A percentile compares a stretch with the other conserved stretches of the same genome.
These are phyloP conservation scores for Aphidius colemani DNA, from an alignment of 2,888 invertebrate genomes.

Conservation along the genomic window DNA sequence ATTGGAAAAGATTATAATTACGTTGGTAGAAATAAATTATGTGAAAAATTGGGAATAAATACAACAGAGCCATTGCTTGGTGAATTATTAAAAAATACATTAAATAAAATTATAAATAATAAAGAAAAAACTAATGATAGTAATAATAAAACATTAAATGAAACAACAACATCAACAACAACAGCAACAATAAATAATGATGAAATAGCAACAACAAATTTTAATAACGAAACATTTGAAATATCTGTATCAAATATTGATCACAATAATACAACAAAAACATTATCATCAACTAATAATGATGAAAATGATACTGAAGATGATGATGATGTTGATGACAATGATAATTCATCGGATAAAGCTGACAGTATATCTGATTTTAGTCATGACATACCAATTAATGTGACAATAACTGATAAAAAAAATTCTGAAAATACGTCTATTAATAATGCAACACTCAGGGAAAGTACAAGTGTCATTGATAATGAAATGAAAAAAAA, in stretches of 20 bases:
- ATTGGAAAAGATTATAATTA: constrained; percentile 69
- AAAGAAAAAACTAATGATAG: constrained; percentile 47
- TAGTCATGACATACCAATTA: constrained; percentile 49
- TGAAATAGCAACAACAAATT: constrained; percentile 34
- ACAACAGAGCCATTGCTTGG: constrained; percentile 55
- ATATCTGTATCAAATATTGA: constrained; percentile 51
- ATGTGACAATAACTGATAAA: constrained; percentile 55
- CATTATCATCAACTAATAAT: constrained; percentile 36
- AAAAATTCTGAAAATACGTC: constrained; percentile 38
- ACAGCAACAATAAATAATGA: constrained; percentile 30
- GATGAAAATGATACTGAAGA: too few relatives aligned
- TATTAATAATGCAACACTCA: constrained; percentile 37
- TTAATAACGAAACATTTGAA: constrained; percentile 54
- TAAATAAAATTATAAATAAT: constrained; percentile 52
- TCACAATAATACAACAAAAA: constrained; percentile 40
- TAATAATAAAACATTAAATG: constrained; percentile 14
- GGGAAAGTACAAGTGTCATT: constrained; percentile 41
- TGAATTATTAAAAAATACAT: constrained; percentile 54
- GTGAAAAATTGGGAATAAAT: constrained; percentile 55
- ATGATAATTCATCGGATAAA: constrained; percentile 48
- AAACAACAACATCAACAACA: constrained; percentile 40
- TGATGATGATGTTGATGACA: constrained; percentile 24
- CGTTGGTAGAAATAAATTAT: constrained; percentile 63
- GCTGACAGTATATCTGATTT: constrained; percentile 45
- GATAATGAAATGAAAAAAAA: constrained; percentile 42